A percentile compares a stretch with the other conserved stretches of the same genome.
Conservation (phyloP, 2,113 vertebrate species). For the Malurus elegans region DNA sequence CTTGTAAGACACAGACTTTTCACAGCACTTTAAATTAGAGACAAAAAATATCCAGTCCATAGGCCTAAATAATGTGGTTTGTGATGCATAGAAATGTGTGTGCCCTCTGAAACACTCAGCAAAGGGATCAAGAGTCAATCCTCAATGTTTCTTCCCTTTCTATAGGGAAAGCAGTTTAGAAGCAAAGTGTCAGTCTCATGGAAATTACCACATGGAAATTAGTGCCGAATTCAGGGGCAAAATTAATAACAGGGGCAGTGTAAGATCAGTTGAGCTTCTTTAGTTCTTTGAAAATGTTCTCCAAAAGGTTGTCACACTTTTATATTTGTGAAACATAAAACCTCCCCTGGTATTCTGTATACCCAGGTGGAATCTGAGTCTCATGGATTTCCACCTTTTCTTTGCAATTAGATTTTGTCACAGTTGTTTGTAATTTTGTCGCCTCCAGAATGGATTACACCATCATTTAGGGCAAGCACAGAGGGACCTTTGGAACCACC, state of each 20-base stretch:
- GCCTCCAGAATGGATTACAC: neutral
- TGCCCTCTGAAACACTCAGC: neutral
- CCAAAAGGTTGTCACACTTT: neutral
- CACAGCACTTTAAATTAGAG: neutral
- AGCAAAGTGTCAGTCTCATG: neutral
- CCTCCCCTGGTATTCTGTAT: neutral
- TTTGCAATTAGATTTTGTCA: neutral
- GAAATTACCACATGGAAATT: neutral
- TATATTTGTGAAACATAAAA: neutral
- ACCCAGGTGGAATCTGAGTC: neutral
- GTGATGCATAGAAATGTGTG: neutral
- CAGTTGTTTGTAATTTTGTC: neutral
- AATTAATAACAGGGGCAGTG: neutral
- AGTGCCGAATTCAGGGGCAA: neutral
- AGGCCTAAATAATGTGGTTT: neutral
- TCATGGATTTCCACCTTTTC: neutral
- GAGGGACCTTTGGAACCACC: neutral
- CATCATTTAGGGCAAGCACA: neutral
- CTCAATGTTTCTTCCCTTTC: neutral
- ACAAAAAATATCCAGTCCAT: neutral
- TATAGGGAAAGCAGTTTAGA: neutral
- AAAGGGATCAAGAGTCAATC: neutral
- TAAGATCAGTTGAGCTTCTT: neutral
- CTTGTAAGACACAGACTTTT: neutral
- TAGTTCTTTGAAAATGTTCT: neutral